phyloP scores from a whole-genome alignment of 2,888 invertebrate genomes.

The Nycteola revayana region DNA sequence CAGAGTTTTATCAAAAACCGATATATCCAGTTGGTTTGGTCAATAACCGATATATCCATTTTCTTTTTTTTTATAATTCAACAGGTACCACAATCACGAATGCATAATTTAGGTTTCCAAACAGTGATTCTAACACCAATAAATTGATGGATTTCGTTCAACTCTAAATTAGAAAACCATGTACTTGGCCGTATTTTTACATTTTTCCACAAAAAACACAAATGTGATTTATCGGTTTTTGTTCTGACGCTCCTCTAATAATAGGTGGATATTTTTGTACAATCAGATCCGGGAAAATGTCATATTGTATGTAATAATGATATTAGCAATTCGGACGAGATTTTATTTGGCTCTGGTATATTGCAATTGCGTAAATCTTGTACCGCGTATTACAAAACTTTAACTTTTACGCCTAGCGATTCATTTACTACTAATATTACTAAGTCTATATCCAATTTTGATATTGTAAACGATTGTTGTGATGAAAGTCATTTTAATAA shows the following conservation, averaged over 20 bases:
- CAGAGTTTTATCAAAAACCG: conserved; percentile 8
- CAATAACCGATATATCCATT: conserved; percentile 10
- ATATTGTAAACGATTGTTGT: too few species aligned
- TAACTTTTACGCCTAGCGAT: too few species aligned
- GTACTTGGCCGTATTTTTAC: conserved; percentile 9
- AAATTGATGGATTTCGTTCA: conserved; percentile 13
- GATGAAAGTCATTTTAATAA: too few species aligned
- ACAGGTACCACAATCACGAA: conserved; percentile 10
- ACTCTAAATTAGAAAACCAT: conserved; percentile 14
- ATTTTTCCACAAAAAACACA: conserved; percentile 11
- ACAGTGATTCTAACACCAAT: conserved; percentile 13
- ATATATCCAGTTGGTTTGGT: conserved; percentile 12
- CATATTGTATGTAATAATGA: too few species aligned
- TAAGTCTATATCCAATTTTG: too few species aligned
- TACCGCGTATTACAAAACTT: too few species aligned
- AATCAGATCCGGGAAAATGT: too few species aligned
- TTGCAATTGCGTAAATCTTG: too few species aligned
- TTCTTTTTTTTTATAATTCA: conserved; percentile 9
- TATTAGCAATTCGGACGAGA: too few species aligned
- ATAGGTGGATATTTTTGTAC: too few species aligned
- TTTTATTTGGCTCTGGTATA: too few species aligned
- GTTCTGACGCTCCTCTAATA: conserved; percentile 9
- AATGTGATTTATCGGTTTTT: conserved; percentile 13
- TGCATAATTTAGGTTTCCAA: conserved; percentile 13
- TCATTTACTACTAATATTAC: too few species aligned